phyloP scores from a whole-genome alignment of 2,797 vertebrate genomes.

The Lates japonicus region DNA sequence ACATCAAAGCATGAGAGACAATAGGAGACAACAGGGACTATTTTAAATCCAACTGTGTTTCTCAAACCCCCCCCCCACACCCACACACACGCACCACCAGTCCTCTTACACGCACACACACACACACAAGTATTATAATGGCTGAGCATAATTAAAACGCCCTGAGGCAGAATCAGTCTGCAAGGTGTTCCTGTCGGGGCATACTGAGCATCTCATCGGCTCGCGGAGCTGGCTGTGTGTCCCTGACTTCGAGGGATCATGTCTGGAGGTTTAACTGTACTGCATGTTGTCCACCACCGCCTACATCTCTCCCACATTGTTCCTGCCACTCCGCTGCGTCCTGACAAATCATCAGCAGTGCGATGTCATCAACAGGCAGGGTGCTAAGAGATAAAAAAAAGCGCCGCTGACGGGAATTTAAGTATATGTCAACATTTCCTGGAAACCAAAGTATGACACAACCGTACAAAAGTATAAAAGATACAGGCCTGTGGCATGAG shows the following conservation, averaged over 20 bases:
- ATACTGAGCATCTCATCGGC: neutral
- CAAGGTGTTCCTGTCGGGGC: constrained; percentile 35
- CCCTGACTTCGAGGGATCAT: constrained; percentile 8
- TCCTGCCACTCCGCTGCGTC: neutral
- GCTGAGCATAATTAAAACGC: constrained; percentile 68
- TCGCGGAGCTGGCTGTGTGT: constrained; percentile 3
- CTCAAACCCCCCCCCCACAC: constrained; percentile 36
- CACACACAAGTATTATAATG: constrained; percentile 20
- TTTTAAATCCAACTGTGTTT: constrained; percentile 62
- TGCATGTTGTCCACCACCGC: neutral
- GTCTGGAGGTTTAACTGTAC: constrained; percentile 42
- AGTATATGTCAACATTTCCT: neutral
- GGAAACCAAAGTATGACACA: no score
- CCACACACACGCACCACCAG: constrained; percentile 39
- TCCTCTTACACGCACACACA: constrained; percentile 19
- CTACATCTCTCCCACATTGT: constrained; percentile 14
- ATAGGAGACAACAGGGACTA: constrained; percentile 72
- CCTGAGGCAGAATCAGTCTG: constrained; percentile 49
- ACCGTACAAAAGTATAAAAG: no score
- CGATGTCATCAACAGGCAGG: neutral
- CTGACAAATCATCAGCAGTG: no score
- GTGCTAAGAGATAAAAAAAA: neutral
- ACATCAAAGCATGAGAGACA: constrained; percentile 73
- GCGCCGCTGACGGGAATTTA: neutral
- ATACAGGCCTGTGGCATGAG: no score